Conservation (phyloP, 1,140 invertebrate genomes). For the Drosophila trapezifrons region DNA sequence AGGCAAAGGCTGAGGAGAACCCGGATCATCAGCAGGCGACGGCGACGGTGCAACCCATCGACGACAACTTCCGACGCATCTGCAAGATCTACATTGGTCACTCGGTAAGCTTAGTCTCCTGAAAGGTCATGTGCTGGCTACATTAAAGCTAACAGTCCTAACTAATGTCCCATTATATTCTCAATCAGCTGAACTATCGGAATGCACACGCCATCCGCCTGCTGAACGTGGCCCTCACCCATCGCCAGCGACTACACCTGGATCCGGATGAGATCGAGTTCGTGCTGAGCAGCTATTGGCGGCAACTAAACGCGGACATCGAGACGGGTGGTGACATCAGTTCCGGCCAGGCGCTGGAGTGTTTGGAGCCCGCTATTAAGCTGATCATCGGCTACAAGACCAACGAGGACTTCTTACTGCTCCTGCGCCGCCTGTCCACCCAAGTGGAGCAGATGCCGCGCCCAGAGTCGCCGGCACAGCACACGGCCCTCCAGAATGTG, state of each 20-base stretch:
- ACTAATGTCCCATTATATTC: background rate
- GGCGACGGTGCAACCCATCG: constrained; percentile 23
- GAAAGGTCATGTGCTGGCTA: no score
- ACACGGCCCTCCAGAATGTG: constrained; percentile 54
- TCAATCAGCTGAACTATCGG: constrained; percentile 64
- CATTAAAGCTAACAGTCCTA: no score
- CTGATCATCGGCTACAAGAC: constrained; percentile 79
- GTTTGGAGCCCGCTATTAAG: constrained; percentile 63
- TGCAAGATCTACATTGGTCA: constrained; percentile 82
- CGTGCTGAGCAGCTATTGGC: constrained; percentile 71
- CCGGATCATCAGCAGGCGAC: background rate
- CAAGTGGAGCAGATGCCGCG: constrained; percentile 50
- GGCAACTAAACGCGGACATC: constrained; percentile 70
- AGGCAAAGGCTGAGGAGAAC: constrained; percentile 9
- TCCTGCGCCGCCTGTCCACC: constrained; percentile 37
- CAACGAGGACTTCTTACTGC: constrained; percentile 74
- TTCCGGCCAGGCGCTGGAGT: constrained; percentile 19
- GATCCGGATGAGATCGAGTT: constrained; percentile 80
- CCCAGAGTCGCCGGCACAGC: constrained; percentile 37
- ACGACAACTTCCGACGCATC: constrained; percentile 73
- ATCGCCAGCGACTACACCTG: constrained; percentile 70
- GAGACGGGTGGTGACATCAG: constrained; percentile 9
- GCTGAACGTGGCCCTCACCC: constrained; percentile 67
- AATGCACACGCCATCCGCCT: constrained; percentile 67
- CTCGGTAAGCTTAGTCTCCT: constrained; percentile 49